A percentile compares a stretch with the other conserved stretches of the same genome.
These are phyloP conservation scores for Andrena fulva DNA, from an alignment of 2,888 invertebrate species.

Conservation along the genomic window DNA sequence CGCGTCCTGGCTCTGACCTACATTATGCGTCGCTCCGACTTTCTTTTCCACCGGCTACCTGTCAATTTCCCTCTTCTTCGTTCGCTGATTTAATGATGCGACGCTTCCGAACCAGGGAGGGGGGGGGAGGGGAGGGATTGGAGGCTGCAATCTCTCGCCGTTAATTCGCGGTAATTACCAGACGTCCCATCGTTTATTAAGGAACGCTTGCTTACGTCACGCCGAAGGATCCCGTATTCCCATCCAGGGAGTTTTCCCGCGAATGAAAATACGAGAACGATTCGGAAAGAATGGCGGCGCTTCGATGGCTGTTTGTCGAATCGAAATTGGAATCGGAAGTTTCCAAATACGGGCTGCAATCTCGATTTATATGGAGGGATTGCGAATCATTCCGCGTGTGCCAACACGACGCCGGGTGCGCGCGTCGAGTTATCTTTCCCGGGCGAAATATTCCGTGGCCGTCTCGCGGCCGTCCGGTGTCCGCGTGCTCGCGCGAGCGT, in stretches of 20 bases:
- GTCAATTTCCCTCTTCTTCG: not conserved
- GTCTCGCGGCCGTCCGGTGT: not conserved
- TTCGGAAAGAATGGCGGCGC: constrained; percentile 31
- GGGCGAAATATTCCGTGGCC: constrained; percentile 1
- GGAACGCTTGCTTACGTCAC: not conserved
- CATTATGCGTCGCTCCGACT: not conserved
- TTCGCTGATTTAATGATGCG: constrained; percentile 2
- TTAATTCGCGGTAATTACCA: not conserved
- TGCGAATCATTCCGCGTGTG: constrained; percentile 36
- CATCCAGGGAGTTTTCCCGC: not conserved
- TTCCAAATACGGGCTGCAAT: constrained; percentile 50
- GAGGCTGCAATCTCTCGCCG: not conserved
- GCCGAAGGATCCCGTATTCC: not conserved
- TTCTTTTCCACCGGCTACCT: not conserved
- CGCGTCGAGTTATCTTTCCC: constrained; percentile 8
- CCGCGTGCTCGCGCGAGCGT: not conserved
- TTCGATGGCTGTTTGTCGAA: constrained; percentile 49
- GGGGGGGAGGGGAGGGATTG: not conserved
- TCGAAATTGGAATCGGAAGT: constrained; percentile 59
- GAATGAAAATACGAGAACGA: constrained; percentile 23
- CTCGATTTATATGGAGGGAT: constrained; percentile 50
- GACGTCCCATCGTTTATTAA: not conserved
- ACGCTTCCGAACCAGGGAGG: not conserved
- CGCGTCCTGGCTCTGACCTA: not conserved
- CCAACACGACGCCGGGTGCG: constrained; percentile 23